Evolutionary conservation across 1,140 invertebrate genomes (phyloP).

Genomic region (Bicyclus anynana): DNA sequence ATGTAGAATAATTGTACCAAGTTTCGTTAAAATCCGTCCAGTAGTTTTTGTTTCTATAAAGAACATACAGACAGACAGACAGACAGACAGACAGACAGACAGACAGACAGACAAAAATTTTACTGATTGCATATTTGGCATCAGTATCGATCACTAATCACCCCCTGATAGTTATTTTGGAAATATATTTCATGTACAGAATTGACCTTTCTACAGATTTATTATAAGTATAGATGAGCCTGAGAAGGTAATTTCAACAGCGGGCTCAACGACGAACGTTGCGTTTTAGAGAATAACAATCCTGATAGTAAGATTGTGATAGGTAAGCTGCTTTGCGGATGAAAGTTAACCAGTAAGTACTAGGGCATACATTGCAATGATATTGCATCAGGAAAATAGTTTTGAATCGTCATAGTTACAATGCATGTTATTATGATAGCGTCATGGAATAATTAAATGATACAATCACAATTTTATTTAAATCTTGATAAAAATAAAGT

Average conservation of each 20-base stretch:
- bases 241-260: background rate
- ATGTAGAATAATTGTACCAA: too few relatives aligned
- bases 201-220: too few relatives aligned
- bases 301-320: conserved; percentile 8
- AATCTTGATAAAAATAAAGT: background rate
- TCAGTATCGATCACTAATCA: too few relatives aligned
- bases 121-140: too few relatives aligned
- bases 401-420: background rate
- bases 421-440: background rate
- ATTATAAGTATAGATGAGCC: too few relatives aligned
- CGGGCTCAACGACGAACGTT: background rate
- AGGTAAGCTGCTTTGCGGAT: conserved; percentile 11
- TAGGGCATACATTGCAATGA: background rate
- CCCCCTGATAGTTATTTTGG: too few relatives aligned
- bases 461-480: background rate
- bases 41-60: too few relatives aligned
- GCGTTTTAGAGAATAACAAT: background rate
- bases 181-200: too few relatives aligned
- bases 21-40: too few relatives aligned
- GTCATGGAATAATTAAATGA: background rate
- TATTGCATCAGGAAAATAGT: background rate
- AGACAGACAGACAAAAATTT: too few relatives aligned
- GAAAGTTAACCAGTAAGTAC: conserved; percentile 7
- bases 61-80: too few relatives aligned
- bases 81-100: too few relatives aligned